These are phyloP conservation scores for Cydia strobilella DNA, from an alignment of 1,140 invertebrate species.

Conservation along the genomic window DNA sequence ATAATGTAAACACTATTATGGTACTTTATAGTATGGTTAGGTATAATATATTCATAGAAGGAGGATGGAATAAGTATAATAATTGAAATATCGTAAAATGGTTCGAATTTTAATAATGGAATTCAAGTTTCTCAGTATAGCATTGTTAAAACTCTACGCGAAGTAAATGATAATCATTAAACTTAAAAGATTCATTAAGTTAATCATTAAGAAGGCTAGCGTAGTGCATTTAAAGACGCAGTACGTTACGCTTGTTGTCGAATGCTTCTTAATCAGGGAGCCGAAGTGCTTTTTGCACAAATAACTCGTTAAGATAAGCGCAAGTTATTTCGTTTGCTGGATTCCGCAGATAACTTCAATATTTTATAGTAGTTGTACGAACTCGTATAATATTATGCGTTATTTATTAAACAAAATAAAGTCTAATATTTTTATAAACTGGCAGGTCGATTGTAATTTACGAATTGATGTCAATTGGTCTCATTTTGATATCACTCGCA, in stretches of 20 bases:
- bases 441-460: too few relatives aligned
- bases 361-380: not conserved
- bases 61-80: not conserved
- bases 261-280: conserved; percentile 25
- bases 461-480: too few relatives aligned
- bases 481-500: too few relatives aligned
- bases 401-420: not conserved
- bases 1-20: too few relatives aligned
- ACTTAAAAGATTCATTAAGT: not conserved
- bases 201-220: not conserved
- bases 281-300: not conserved
- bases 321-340: conserved; percentile 12
- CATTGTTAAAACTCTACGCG: not conserved
- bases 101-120: not conserved
- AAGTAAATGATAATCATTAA: not conserved
- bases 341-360: conserved; percentile 1
- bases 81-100: not conserved
- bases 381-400: not conserved
- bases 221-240: not conserved
- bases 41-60: too few relatives aligned
- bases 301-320: not conserved
- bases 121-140: not conserved
- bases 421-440: too few relatives aligned
- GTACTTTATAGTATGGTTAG: too few relatives aligned
- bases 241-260: not conserved